phyloP scores from a whole-genome alignment of 2,888 invertebrate species.

The Polyommatus iphigenia region DNA sequence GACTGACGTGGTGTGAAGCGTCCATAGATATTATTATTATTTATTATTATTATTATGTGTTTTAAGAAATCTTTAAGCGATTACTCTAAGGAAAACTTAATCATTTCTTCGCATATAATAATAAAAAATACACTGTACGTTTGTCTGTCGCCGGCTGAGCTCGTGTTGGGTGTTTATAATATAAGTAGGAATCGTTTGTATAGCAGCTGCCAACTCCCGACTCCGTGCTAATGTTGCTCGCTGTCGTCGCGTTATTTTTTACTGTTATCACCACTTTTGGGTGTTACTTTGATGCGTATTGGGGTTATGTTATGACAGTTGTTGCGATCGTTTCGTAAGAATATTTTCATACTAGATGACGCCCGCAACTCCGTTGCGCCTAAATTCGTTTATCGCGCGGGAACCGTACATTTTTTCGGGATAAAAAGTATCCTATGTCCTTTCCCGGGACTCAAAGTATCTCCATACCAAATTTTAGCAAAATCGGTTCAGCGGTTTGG shows the following conservation, averaged over 20 bases:
- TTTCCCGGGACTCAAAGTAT: too few relatives aligned
- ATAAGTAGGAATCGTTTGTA: neutral
- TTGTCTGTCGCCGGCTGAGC: neutral
- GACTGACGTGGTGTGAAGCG: too few relatives aligned
- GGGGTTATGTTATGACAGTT: neutral
- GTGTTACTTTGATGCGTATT: neutral
- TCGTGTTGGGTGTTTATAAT: slow-evolving; percentile 5
- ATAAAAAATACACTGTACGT: neutral
- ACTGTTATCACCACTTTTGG: slow-evolving; percentile 1
- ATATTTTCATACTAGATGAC: neutral
- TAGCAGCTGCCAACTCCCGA: slow-evolving; percentile 25
- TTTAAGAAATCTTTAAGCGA: neutral
- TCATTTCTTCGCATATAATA: neutral
- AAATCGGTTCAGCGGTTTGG: too few relatives aligned
- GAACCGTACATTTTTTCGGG: too few relatives aligned
- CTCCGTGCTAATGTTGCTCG: slow-evolving; percentile 7
- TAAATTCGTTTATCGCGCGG: too few relatives aligned
- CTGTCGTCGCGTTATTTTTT: slow-evolving; percentile 7
- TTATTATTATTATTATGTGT: too few relatives aligned
- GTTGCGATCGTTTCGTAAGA: neutral
- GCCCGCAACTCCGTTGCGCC: too few relatives aligned
- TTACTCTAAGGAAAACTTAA: neutral
- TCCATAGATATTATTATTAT: too few relatives aligned
- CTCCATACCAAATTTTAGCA: too few relatives aligned
- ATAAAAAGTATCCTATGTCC: too few relatives aligned